Evolutionary conservation across 2,888 invertebrate genomes (phyloP), one percentile per base, ranked within the genome.

Genomic region (Thysanoteuthis rhombus): DNA sequence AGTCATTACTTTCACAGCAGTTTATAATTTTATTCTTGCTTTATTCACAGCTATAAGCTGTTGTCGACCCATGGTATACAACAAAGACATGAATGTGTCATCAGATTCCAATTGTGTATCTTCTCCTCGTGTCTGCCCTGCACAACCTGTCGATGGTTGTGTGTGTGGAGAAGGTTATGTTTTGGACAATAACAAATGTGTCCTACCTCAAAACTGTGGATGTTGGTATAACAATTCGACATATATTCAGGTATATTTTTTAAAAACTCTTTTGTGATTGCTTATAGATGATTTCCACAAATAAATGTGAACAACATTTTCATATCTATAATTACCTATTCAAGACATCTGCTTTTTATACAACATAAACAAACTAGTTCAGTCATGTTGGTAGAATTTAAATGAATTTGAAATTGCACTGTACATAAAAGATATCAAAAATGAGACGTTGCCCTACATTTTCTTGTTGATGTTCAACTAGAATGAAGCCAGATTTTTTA

Each of bases 151-250:
- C 1, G 92, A 92, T 92, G 92, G 92, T 42, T 92, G 92, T 42
- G 45, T 45, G 45, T 92, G 92, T 92, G 92, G 42, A 45, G 92
- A 92, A 40, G 92, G 92, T 40, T 92, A 92, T 42, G 92, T 92
- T 45, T n/a, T 92, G 32, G 92, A 92, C 45, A 92, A 92, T 42
- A 92, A 92, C 92, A 92, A 92, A 92, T 92, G 92, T 92, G 92
- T 92, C 5, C 42, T 92, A 32, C 92, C 92, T 42, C 42, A 45
- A 92, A 45, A 92, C 92, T 92, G 92, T n/a, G 92, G 92, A 32
- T 92, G 92, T 32, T 92, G 92, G 92, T 92, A 92, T 36, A 92
- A 92, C 40, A 92, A 42, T 42, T 92, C 92, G 0, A 40, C 32
- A 28, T 92, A 92, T 92, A 92, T 92, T 42, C 92, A 92, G 92